Evolutionary conservation across 2,888 invertebrate species (phyloP).

Genomic region (Drosophila mayaguana): DNA sequence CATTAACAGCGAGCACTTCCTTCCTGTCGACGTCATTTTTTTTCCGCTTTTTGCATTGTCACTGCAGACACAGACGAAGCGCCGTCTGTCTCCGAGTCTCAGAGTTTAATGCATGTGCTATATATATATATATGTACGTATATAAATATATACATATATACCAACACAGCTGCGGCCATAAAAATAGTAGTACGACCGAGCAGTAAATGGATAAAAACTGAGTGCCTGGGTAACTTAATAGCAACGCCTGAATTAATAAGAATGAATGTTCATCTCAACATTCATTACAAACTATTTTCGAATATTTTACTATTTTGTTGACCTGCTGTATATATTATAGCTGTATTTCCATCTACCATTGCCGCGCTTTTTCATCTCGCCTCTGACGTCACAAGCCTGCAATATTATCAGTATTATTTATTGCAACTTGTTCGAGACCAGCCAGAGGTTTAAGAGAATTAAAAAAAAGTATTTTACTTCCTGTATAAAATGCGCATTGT

Average conservation of each 20-base stretch:
- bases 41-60: constrained; percentile 35
- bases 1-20: constrained; percentile 58
- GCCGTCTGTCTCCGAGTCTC: constrained; percentile 5
- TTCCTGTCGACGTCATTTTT: constrained; percentile 42
- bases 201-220: no score
- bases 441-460: constrained; percentile 25
- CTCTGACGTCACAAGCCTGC: constrained; percentile 43
- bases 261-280: no score
- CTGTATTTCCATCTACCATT: not conserved
- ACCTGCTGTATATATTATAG: not conserved
- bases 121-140: not conserved
- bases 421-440: constrained; percentile 59
- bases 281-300: no score
- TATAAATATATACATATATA: not conserved
- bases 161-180: not conserved
- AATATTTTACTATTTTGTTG: no score
- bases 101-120: constrained; percentile 15
- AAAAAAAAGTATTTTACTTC: constrained; percentile 39
- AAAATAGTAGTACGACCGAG: no score
- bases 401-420: constrained; percentile 67
- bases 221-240: no score
- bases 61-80: constrained; percentile 26
- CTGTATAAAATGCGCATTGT: constrained; percentile 39
- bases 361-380: not conserved
- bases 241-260: no score